Percentiles rank a stretch among this genome's conserved stretches.
Evolutionary conservation across 2,888 invertebrate species (phyloP).

Genomic region (Furcula furcula): DNA sequence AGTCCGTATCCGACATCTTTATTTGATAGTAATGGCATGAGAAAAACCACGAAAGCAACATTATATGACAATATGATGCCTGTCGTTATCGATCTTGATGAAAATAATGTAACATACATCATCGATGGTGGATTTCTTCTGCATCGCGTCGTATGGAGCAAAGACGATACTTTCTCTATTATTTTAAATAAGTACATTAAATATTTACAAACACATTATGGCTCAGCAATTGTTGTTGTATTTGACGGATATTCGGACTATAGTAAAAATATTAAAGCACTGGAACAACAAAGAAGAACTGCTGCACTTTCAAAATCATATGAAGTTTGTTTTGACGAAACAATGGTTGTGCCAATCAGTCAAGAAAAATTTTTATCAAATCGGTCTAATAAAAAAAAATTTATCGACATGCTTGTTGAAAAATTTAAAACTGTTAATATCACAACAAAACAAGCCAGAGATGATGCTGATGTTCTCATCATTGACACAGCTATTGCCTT

Average conservation of each 20-base stretch:
- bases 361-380: slow-evolving; percentile 16
- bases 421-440: slow-evolving; percentile 44
- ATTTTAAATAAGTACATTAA: slow-evolving; percentile 20
- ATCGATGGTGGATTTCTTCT: slow-evolving; percentile 23
- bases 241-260: slow-evolving; percentile 43
- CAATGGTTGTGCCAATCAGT: slow-evolving; percentile 27
- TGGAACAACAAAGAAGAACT: slow-evolving; percentile 47
- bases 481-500: too few relatives aligned
- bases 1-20: slow-evolving; percentile 25
- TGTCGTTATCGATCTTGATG: slow-evolving; percentile 16
- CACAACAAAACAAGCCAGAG: too few relatives aligned
- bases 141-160: slow-evolving; percentile 40
- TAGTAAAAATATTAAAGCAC: slow-evolving; percentile 44
- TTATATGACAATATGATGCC: slow-evolving; percentile 26
- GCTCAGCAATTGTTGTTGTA: slow-evolving; percentile 33
- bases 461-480: too few relatives aligned
- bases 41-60: slow-evolving; percentile 29
- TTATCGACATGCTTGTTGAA: slow-evolving; percentile 41
- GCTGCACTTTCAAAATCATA: slow-evolving; percentile 43
- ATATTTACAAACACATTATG: slow-evolving; percentile 32
- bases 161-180: slow-evolving; percentile 26
- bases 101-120: slow-evolving; percentile 27
- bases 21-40: slow-evolving; percentile 28
- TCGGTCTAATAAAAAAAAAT: slow-evolving; percentile 24
- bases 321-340: slow-evolving; percentile 44